A percentile compares a stretch with the other conserved stretches of the same genome.
Conservation (phyloP, 64 coral and sea anemone species). For the Porites australiensis region DNA sequence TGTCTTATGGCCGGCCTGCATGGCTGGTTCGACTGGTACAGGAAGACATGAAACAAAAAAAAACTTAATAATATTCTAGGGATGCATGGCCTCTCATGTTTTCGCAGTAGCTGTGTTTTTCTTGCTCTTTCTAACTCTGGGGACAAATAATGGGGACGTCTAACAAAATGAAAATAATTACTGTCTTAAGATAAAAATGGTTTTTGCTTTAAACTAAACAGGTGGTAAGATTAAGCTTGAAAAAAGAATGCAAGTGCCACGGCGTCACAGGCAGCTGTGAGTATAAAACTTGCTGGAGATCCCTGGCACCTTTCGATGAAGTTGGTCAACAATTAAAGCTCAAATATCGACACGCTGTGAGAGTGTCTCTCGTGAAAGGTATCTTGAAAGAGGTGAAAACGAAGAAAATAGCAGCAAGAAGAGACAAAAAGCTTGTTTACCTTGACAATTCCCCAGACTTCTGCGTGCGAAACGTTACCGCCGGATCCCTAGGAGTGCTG, state of each 20-base stretch:
- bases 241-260: slow-evolving; percentile 79
- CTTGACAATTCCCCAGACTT: slow-evolving; percentile 65
- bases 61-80: too few species aligned
- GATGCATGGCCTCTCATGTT: too few species aligned
- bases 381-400: not conserved
- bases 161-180: too few species aligned
- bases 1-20: too few species aligned
- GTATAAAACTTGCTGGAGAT: slow-evolving; percentile 66
- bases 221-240: slow-evolving; percentile 64
- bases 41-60: too few species aligned
- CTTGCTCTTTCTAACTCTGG: too few species aligned
- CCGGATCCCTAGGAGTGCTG: slow-evolving; percentile 36
- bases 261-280: slow-evolving; percentile 64
- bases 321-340: slow-evolving; percentile 72
- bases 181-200: too few species aligned
- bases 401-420: slow-evolving; percentile 20
- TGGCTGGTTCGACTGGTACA: too few species aligned
- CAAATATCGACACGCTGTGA: slow-evolving; percentile 65
- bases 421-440: slow-evolving; percentile 58
- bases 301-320: slow-evolving; percentile 52
- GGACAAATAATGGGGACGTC: too few species aligned
- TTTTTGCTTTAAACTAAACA: not conserved
- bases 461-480: slow-evolving; percentile 32
- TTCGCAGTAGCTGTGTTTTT: too few species aligned
- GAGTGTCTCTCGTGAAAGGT: slow-evolving; percentile 38